Conservation (phyloP, 2,888 invertebrate genomes). For the Gymnosoma rotundatum region DNA sequence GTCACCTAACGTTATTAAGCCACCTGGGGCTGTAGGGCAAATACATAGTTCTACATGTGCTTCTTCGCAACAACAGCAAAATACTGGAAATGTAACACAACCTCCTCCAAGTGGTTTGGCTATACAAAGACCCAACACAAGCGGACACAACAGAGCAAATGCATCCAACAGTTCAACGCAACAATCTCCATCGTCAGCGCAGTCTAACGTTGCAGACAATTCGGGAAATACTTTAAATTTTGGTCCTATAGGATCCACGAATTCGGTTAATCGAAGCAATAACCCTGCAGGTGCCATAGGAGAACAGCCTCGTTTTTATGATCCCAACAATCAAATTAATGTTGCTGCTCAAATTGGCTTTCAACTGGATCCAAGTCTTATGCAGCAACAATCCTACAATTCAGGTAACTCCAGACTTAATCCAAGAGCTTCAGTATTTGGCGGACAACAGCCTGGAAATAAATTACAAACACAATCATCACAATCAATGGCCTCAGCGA, state of each 20-base stretch:
- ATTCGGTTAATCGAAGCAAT: constrained; percentile 69
- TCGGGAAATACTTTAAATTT: constrained; percentile 75
- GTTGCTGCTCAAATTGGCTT: constrained; percentile 75
- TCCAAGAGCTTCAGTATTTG: constrained; percentile 90
- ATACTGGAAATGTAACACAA: constrained; percentile 53
- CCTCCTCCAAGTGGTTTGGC: constrained; percentile 77
- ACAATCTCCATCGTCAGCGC: constrained; percentile 42
- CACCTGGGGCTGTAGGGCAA: constrained; percentile 74
- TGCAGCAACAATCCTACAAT: constrained; percentile 70
- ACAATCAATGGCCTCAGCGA: constrained; percentile 65
- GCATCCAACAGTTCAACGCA: constrained; percentile 40
- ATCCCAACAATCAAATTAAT: constrained; percentile 72
- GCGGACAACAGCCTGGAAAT: constrained; percentile 69
- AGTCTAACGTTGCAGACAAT: constrained; percentile 52
- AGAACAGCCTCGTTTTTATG: constrained; percentile 76
- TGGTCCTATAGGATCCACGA: constrained; percentile 78
- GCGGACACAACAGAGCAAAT: constrained; percentile 73
- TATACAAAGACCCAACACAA: constrained; percentile 79
- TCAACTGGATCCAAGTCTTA: constrained; percentile 75
- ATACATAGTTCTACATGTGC: constrained; percentile 44
- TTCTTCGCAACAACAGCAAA: constrained; percentile 43
- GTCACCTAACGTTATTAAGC: constrained; percentile 78
- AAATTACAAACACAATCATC: constrained; percentile 70
- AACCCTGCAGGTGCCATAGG: constrained; percentile 73
- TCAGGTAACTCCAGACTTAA: constrained; percentile 83